Evolutionary conservation across 2,888 invertebrate genomes (phyloP).

Genomic region (Tricholauxania praeusta): DNA sequence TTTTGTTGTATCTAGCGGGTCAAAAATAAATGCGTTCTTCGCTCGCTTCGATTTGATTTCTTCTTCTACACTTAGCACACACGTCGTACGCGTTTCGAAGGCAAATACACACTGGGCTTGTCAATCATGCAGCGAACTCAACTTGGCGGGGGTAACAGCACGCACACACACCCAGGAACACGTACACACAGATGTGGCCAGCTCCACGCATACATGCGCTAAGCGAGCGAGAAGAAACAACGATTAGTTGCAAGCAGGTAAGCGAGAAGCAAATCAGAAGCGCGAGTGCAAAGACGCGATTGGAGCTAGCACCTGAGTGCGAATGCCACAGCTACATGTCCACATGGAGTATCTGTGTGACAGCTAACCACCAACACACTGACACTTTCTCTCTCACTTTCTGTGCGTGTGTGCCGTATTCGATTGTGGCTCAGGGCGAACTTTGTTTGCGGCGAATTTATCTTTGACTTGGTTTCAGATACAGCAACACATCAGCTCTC

Average conservation of each 20-base stretch:
- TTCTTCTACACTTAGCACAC: slow-evolving; percentile 60
- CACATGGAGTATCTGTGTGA: background rate
- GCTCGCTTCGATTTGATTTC: slow-evolving; percentile 45
- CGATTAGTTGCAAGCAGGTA: slow-evolving; percentile 12
- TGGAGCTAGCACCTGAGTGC: slow-evolving; percentile 4
- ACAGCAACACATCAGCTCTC: slow-evolving; percentile 6
- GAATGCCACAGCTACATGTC: slow-evolving; percentile 8
- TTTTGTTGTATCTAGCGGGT: slow-evolving; percentile 33
- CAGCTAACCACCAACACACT: slow-evolving; percentile 2
- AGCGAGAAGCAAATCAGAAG: background rate
- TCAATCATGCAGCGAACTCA: slow-evolving; percentile 65
- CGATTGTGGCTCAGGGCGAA: background rate
- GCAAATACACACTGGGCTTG: slow-evolving; percentile 69
- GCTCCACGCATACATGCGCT: slow-evolving; percentile 33
- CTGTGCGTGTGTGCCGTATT: background rate
- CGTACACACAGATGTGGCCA: slow-evolving; percentile 41
- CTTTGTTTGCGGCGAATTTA: slow-evolving; percentile 45
- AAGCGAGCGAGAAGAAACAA: slow-evolving; percentile 3
- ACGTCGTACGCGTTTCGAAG: slow-evolving; percentile 70
- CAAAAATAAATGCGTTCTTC: slow-evolving; percentile 44
- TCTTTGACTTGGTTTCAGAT: slow-evolving; percentile 6
- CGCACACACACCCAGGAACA: slow-evolving; percentile 47
- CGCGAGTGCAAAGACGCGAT: background rate
- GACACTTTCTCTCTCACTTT: background rate
- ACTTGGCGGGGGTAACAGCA: slow-evolving; percentile 61